Evolutionary conservation across 2,113 vertebrate species (phyloP).

Genomic region (Camelus bactrianus): DNA sequence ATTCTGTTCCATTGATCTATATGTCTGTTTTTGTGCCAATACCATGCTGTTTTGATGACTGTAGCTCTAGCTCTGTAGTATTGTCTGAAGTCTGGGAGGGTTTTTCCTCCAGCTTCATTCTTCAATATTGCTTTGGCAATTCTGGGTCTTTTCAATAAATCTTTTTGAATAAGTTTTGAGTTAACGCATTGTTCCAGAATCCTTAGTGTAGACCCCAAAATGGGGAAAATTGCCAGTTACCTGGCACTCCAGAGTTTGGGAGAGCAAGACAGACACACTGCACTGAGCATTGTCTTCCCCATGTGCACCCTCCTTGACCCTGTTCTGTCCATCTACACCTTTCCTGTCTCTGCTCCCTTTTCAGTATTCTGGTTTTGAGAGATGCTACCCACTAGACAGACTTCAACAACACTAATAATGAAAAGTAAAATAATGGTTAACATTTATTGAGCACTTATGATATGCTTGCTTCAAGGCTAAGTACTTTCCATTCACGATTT

Average conservation of each 20-base stretch:
- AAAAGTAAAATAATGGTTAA: neutral
- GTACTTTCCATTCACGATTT: neutral
- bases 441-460: neutral
- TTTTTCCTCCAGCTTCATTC: no score
- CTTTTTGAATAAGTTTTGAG: neutral
- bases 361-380: neutral
- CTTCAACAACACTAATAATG: neutral
- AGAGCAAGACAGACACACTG: neutral
- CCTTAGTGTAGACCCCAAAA: neutral
- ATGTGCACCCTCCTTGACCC: neutral
- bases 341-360: neutral
- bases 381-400: neutral
- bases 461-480: neutral
- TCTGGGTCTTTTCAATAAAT: no score
- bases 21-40: no score
- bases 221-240: neutral
- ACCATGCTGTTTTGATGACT: no score
- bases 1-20: no score
- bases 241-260: neutral
- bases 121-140: no score
- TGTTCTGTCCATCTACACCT: neutral
- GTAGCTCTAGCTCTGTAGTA: no score
- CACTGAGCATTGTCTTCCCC: neutral
- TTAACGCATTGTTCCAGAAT: neutral
- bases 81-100: no score